Evolutionary conservation across 2,797 vertebrate species (phyloP), one percentile per base, ranked within the genome.

Genomic region (Clarias pachynema): DNA sequence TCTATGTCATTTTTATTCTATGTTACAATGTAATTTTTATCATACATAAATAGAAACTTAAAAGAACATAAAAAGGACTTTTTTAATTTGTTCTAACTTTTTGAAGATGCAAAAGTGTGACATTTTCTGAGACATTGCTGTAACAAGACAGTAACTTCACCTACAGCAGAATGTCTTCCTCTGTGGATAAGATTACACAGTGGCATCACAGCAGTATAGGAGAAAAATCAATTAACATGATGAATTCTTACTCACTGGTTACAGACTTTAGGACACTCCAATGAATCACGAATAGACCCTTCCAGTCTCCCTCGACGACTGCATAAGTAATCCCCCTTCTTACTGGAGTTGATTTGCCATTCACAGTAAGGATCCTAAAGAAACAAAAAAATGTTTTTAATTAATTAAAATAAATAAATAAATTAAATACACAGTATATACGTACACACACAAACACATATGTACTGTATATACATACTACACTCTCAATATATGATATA

Each of bases 271-370:
- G 97, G 96, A 89, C 97, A 98, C 0, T 93, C 93, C 14, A 79
- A 89, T 0, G 96, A 91, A 77, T 95, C 93, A 77, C 96, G 96
- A 88, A 98, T 95, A n/a, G 97, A 97, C 2, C 95, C 95, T 29
- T 94, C 95, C 29, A 96, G 90, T 81, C 96, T 95, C 57, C 97
- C 97, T 14, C 97, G 94, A 10, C 97, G 95, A 85, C 96, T 97
- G 90, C 97, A 98, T 2, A 96, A 95, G 3, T 97, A 97, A 4
- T 98, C 97, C 0, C 96, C 97, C 89, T 97, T 98, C 90, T 97
- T 97, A 91, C 93, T 97, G 88, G 94, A 95, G 89, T 96, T 97
- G 83, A 97, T 96, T 89, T 97, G 97, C 97, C 97, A 98, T 89
- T 98, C 97, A 0, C 97, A 98, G 85, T 95, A 98, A 12, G 93